These are phyloP conservation scores for Drosophila ambigua DNA, from an alignment of 1,140 invertebrate genomes.

Conservation along the genomic window DNA sequence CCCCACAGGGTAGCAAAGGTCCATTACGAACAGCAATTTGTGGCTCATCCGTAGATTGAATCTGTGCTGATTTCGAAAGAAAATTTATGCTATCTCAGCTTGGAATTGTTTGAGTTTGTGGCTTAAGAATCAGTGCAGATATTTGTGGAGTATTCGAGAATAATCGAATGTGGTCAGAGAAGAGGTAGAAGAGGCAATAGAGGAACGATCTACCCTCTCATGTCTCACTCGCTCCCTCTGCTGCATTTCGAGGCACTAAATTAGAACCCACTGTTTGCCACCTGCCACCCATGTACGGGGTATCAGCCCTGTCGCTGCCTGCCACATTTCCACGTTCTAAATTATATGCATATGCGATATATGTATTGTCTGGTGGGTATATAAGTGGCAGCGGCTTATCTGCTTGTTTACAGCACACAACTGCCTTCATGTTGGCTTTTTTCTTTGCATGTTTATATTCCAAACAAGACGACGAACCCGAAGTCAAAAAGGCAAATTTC, in stretches of 20 bases:
- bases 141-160: too few species aligned
- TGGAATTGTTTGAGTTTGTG: too few species aligned
- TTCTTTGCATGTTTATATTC: slow-evolving; percentile 61
- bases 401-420: slow-evolving; percentile 67
- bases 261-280: too few species aligned
- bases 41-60: too few species aligned
- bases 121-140: too few species aligned
- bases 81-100: too few species aligned
- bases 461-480: slow-evolving; percentile 46
- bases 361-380: slow-evolving; percentile 20
- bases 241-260: too few species aligned
- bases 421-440: slow-evolving; percentile 7
- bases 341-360: slow-evolving; percentile 30
- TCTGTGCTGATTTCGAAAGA: too few species aligned
- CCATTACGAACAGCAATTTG: neutral
- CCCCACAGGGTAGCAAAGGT: neutral
- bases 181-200: too few species aligned
- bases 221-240: too few species aligned
- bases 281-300: neutral
- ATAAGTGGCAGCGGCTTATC: slow-evolving; percentile 63
- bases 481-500: slow-evolving; percentile 57
- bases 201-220: too few species aligned
- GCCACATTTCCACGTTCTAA: slow-evolving; percentile 11
- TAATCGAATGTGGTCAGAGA: too few species aligned
- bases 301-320: slow-evolving; percentile 3